These are phyloP conservation scores for Drosophila yooni DNA, from an alignment of 2,888 invertebrate species.

Conservation along the genomic window DNA sequence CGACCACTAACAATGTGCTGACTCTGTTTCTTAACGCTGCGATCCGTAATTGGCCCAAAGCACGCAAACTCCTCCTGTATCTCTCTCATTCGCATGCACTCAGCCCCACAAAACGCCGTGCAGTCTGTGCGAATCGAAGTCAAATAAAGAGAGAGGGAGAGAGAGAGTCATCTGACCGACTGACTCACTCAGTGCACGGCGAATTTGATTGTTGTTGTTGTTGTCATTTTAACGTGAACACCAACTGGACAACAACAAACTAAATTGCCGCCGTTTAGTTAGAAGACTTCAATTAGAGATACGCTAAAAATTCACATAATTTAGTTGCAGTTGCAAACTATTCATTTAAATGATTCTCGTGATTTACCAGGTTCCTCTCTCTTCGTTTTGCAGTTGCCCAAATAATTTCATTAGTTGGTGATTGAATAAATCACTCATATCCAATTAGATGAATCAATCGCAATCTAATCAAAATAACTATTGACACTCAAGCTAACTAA, in stretches of 20 bases:
- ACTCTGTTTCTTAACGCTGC: neutral
- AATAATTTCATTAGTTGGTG: neutral
- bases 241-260: constrained; percentile 27
- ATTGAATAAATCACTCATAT: neutral
- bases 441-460: constrained; percentile 1
- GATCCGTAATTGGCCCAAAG: neutral
- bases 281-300: constrained; percentile 5
- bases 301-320: neutral
- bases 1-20: neutral
- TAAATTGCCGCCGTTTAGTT: constrained; percentile 29
- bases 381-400: neutral
- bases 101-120: constrained; percentile 34
- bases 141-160: neutral
- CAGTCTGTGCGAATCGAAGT: constrained; percentile 44
- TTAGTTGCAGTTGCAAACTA: neutral
- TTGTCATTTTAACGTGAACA: constrained; percentile 7
- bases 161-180: constrained; percentile 10
- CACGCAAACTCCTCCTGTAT: constrained; percentile 20
- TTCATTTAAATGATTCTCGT: neutral
- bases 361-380: neutral
- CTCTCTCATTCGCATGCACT: neutral
- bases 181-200: constrained; percentile 38
- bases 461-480: neutral
- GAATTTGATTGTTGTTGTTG: constrained; percentile 18
- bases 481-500: neutral